A percentile compares a stretch with the other conserved stretches of the same genome.
Evolutionary conservation across 2,888 invertebrate genomes (phyloP).

Genomic region (Disparrhopalites patrizii): DNA sequence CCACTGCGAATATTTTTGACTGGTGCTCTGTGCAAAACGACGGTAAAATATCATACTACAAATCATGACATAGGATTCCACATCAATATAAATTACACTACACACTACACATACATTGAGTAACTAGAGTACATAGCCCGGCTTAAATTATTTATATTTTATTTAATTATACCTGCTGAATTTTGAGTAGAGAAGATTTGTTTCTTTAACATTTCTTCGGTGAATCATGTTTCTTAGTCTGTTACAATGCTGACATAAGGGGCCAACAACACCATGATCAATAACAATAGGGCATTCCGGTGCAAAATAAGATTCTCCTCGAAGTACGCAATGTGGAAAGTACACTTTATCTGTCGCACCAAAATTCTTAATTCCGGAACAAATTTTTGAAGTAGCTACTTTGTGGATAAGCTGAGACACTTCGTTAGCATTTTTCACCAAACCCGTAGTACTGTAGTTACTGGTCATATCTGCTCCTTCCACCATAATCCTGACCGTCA

Average conservation of each 20-base stretch:
- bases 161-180: constrained; percentile 22
- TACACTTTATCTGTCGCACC: constrained; percentile 37
- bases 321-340: constrained; percentile 37
- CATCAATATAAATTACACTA: too few relatives aligned
- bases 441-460: constrained; percentile 27
- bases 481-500: constrained; percentile 33
- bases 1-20: constrained; percentile 34
- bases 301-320: constrained; percentile 37
- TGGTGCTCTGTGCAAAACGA: constrained; percentile 26
- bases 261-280: constrained; percentile 29
- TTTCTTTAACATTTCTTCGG: constrained; percentile 35
- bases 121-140: too few relatives aligned
- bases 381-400: constrained; percentile 37
- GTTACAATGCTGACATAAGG: constrained; percentile 37
- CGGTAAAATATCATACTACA: too few relatives aligned
- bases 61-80: too few relatives aligned
- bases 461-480: constrained; percentile 43
- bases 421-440: constrained; percentile 31
- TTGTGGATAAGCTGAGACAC: constrained; percentile 33
- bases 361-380: constrained; percentile 42
- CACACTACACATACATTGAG: too few relatives aligned
- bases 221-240: constrained; percentile 32
- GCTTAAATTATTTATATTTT: too few relatives aligned
- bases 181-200: constrained; percentile 20
- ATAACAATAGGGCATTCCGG: constrained; percentile 41